phyloP scores from a whole-genome alignment of 2,888 invertebrate genomes.

The Atherix ibis region DNA sequence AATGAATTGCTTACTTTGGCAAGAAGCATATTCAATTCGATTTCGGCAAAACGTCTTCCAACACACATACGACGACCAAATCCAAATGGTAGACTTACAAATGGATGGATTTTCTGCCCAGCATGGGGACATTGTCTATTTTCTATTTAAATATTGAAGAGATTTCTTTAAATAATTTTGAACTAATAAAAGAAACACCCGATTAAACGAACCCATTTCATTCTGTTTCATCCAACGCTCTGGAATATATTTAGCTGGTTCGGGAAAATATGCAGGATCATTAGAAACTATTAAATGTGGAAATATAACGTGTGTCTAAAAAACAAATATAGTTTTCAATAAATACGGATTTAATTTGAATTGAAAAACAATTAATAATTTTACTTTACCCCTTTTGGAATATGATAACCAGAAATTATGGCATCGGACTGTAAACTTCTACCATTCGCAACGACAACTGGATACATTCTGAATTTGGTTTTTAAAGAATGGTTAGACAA shows the following conservation, averaged over 20 bases:
- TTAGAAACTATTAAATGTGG: slow-evolving; percentile 64
- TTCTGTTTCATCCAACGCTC: slow-evolving; percentile 59
- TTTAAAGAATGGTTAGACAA: too few relatives aligned
- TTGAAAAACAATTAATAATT: background rate
- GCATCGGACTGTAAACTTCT: slow-evolving; percentile 59
- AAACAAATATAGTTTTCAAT: too few relatives aligned
- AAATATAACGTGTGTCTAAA: slow-evolving; percentile 63
- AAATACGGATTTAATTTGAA: slow-evolving; percentile 11
- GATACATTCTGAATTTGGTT: slow-evolving; percentile 46
- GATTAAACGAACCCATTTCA: slow-evolving; percentile 19
- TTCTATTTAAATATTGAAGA: slow-evolving; percentile 3
- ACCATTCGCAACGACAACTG: slow-evolving; percentile 67
- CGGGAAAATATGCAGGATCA: slow-evolving; percentile 51
- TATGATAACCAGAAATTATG: slow-evolving; percentile 57
- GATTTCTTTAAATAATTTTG: slow-evolving; percentile 2
- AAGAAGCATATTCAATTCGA: slow-evolving; percentile 55
- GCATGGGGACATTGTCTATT: slow-evolving; percentile 23
- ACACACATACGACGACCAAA: slow-evolving; percentile 62
- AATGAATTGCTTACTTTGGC: too few relatives aligned
- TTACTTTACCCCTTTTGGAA: slow-evolving; percentile 74
- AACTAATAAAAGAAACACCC: background rate
- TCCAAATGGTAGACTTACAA: slow-evolving; percentile 59
- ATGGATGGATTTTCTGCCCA: slow-evolving; percentile 50
- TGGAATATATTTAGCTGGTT: slow-evolving; percentile 53
- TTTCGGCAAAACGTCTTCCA: slow-evolving; percentile 67